These are phyloP conservation scores for Pleuronectes platessa DNA, from an alignment of 2,113 vertebrate genomes.

Conservation along the genomic window DNA sequence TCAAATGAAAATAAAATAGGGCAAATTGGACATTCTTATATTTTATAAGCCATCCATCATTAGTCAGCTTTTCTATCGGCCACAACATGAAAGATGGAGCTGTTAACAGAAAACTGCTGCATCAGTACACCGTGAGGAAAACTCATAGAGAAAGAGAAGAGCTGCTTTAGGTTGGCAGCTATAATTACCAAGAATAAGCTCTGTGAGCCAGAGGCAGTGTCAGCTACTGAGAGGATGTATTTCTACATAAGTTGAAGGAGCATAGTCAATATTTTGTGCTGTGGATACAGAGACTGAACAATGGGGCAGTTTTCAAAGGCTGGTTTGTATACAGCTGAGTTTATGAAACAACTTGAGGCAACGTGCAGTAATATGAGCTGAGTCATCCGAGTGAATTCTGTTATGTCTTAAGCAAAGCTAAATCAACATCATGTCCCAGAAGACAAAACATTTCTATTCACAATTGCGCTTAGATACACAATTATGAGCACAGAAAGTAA, in stretches of 20 bases:
- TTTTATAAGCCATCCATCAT: not conserved
- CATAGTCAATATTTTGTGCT: constrained; percentile 5
- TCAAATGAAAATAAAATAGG: not conserved
- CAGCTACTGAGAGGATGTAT: constrained; percentile 4
- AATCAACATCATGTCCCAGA: not conserved
- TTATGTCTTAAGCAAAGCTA: not conserved
- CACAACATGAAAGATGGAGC: not conserved
- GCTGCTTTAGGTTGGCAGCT: constrained; percentile 21
- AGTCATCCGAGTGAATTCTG: not conserved
- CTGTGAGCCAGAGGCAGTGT: constrained; percentile 5
- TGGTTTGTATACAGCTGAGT: not conserved
- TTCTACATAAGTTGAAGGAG: not conserved
- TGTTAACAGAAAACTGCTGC: constrained; percentile 3
- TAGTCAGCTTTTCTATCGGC: not conserved
- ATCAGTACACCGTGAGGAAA: not conserved
- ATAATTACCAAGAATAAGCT: constrained; percentile 28
- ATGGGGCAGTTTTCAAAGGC: constrained; percentile 11
- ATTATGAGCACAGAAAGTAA: not conserved
- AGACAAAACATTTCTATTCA: not conserved
- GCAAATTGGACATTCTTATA: not conserved
- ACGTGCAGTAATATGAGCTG: not conserved
- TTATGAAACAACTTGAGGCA: constrained; percentile 3
- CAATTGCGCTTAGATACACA: not conserved
- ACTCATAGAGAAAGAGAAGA: not conserved
- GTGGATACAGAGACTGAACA: constrained; percentile 23